phyloP scores from a whole-genome alignment of 2,888 invertebrate genomes.

The Homarus gammarus region DNA sequence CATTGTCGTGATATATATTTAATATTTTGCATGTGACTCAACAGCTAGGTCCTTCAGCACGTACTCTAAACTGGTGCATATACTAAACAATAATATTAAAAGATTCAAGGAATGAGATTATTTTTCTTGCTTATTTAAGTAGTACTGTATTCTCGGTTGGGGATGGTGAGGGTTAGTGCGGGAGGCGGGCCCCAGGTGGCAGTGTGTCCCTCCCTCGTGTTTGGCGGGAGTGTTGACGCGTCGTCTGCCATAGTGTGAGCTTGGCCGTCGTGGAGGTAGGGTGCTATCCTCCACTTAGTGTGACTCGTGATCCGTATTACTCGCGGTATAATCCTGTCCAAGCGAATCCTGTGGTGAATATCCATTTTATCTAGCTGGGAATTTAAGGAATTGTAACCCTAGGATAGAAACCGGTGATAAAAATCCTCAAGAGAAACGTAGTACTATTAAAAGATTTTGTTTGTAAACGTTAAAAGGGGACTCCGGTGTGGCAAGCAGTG shows the following conservation, averaged over 20 bases:
- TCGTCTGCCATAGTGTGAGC: constrained; percentile 45
- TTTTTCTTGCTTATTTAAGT: too few relatives aligned
- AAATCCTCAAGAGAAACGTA: background rate
- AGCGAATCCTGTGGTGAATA: background rate
- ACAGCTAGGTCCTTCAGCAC: too few relatives aligned
- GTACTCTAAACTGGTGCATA: too few relatives aligned
- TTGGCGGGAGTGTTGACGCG: constrained; percentile 49
- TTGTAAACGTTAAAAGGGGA: constrained; percentile 15
- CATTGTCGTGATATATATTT: too few relatives aligned
- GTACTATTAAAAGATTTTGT: background rate
- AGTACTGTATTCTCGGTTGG: too few relatives aligned
- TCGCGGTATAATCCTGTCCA: background rate
- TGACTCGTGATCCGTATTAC: background rate
- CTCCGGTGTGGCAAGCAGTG: background rate
- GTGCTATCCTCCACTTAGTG: background rate
- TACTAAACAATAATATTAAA: too few relatives aligned
- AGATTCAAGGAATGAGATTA: too few relatives aligned
- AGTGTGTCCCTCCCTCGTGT: constrained; percentile 24
- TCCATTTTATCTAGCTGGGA: too few relatives aligned
- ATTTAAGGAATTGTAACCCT: background rate
- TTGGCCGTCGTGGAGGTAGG: constrained; percentile 18
- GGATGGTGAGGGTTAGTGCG: background rate
- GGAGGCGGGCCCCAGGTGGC: constrained; percentile 8
- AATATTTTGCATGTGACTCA: too few relatives aligned
- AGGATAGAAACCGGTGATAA: too few relatives aligned